Evolutionary conservation across 2,888 invertebrate species (phyloP).

Genomic region (Endotricha flammealis): DNA sequence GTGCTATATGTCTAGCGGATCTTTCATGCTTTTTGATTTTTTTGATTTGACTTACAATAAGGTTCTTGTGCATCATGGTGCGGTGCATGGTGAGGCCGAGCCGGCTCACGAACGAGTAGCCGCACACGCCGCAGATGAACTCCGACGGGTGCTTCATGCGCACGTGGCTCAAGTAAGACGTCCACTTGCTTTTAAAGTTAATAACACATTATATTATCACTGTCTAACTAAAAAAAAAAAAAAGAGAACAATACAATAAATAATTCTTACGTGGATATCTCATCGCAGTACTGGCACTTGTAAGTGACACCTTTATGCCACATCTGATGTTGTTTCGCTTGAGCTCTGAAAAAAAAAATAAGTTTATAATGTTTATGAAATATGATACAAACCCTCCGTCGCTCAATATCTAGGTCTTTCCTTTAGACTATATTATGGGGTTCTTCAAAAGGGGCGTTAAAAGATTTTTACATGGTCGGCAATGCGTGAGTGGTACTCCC

Average conservation of each 20-base stretch:
- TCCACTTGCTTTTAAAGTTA: constrained; percentile 51
- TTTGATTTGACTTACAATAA: constrained; percentile 29
- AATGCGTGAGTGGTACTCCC: no score
- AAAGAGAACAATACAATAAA: not conserved
- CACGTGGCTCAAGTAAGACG: constrained; percentile 65
- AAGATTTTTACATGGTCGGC: no score
- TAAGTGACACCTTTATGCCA: constrained; percentile 69
- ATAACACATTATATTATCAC: not conserved
- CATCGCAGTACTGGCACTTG: constrained; percentile 65
- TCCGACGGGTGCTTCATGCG: constrained; percentile 69
- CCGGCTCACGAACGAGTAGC: constrained; percentile 66
- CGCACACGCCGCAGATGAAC: constrained; percentile 63
- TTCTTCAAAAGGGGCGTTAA: no score
- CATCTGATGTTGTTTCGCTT: constrained; percentile 64
- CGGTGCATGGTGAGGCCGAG: constrained; percentile 63
- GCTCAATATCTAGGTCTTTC: no score
- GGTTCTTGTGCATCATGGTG: constrained; percentile 66
- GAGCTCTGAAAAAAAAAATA: constrained; percentile 43
- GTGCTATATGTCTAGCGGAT: no score
- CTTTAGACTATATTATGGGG: no score
- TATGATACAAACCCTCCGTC: no score
- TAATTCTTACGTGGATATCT: constrained; percentile 57
- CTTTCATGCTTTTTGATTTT: no score
- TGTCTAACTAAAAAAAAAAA: not conserved
- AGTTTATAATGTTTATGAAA: not conserved